Percentiles rank a stretch among this genome's conserved stretches.
Evolutionary conservation across 2,113 vertebrate genomes (phyloP).

Genomic region (Apodemus speciosus): DNA sequence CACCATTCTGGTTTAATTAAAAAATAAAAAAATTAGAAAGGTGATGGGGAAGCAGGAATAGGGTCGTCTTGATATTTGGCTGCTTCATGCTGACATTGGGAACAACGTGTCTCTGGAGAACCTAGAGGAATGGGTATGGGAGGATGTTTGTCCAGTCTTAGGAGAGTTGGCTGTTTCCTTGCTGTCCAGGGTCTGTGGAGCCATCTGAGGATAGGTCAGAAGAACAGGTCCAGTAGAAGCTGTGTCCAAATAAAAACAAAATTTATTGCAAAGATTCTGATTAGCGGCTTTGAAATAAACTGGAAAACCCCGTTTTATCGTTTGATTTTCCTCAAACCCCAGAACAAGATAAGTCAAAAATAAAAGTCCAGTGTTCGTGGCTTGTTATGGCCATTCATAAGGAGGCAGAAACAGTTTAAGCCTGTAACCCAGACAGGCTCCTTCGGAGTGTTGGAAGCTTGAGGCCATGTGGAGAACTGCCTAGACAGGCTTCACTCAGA

Average conservation of each 20-base stretch:
- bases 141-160: no score
- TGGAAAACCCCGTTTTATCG: not conserved
- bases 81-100: no score
- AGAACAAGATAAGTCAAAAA: conserved; percentile 2
- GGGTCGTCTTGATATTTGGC: no score
- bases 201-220: no score
- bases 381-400: not conserved
- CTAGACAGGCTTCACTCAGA: not conserved
- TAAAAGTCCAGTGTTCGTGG: not conserved
- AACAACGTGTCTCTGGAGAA: no score
- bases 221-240: no score
- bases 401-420: not conserved
- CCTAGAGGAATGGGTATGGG: no score
- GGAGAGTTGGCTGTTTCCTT: no score
- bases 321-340: not conserved
- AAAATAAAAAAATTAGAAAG: no score
- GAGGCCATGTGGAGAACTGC: not conserved
- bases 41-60: no score
- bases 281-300: conserved; percentile 14
- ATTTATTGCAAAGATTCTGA: not conserved
- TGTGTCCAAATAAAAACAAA: not conserved
- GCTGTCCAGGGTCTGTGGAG: no score
- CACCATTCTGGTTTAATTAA: no score
- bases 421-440: not conserved
- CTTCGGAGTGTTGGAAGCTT: not conserved